Evolutionary conservation across 2,888 invertebrate species (phyloP).

Genomic region (Lamellibrachia columna): DNA sequence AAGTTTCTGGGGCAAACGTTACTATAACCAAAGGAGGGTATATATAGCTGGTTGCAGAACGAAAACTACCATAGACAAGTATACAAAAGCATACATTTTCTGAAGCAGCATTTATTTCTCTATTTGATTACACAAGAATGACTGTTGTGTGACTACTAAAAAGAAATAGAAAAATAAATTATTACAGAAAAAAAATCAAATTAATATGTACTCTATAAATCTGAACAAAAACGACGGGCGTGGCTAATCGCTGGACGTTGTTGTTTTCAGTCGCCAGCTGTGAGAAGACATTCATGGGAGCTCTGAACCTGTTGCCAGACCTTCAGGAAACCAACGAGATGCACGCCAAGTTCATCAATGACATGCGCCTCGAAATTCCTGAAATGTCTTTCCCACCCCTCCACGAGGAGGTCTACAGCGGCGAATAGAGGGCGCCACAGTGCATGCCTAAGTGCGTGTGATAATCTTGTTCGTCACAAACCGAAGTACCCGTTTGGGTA

Average conservation of each 20-base stretch:
- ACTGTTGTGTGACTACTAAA: too few species aligned
- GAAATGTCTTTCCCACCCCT: slow-evolving; percentile 53
- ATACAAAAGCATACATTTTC: too few species aligned
- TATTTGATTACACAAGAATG: too few species aligned
- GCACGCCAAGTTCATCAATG: slow-evolving; percentile 57
- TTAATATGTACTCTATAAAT: too few species aligned
- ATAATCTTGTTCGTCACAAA: not conserved
- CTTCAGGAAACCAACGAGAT: slow-evolving; percentile 56
- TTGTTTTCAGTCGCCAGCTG: slow-evolving; percentile 43
- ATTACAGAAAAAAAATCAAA: too few species aligned
- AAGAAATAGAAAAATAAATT: too few species aligned
- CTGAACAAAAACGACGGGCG: too few species aligned
- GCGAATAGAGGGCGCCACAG: not conserved
- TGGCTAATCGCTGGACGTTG: not conserved
- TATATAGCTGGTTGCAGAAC: too few species aligned
- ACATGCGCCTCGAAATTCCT: slow-evolving; percentile 52
- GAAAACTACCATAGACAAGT: too few species aligned
- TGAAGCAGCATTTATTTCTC: too few species aligned
- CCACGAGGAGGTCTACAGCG: slow-evolving; percentile 56
- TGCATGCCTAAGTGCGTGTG: not conserved
- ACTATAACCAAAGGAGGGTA: too few species aligned
- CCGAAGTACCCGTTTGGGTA: not conserved
- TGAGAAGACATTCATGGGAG: slow-evolving; percentile 49
- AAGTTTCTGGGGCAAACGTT: too few species aligned
- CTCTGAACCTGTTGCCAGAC: slow-evolving; percentile 50